Base-by-base conservation (phyloP, 2,113 vertebrate species). In the Hystrix cristata region DNA sequence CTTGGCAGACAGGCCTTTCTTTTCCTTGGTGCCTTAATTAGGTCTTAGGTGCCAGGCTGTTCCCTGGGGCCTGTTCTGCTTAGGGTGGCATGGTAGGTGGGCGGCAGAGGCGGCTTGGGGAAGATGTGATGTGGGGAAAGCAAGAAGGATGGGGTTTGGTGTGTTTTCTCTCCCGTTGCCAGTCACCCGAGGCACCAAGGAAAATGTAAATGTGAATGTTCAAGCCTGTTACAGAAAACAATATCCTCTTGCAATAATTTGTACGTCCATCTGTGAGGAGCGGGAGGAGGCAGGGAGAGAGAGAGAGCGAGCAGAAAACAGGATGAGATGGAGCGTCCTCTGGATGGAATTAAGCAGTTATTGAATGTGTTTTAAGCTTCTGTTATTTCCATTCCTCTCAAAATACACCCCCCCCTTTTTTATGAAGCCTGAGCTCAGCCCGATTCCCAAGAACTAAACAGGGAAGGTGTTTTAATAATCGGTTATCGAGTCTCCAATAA, bases 211-310 rank as follows among this genome's bases (percentile, higher is more conserved):
- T 98, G 96, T 76, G 96, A 95, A 90, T 71, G 97, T 97, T 97
- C 13, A 48, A 97, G 97, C 87, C 97, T 97, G 96, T 97, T 98
- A 95, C 97, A 91, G 98, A 98, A 98, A 98, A 98, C 96, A 98
- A 97, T 97, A 96, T 97, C 97, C 97, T 98, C 97, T 96, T 95
- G 97, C 97, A 97, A 97, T 98, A 94, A 98, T 98, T 97, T 98
- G 97, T 98, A 90, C 90, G 95, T 98, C 98, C 98, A 98, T 98
- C 98, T 98, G 98, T 98, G 98, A 97, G 96, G 97, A 95, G 93
- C 91, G 48, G 96, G 96, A 96, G 98, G 97, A 97, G 96, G 95
- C 92, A 92, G 97, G 59, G 93, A 89, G 94, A 94, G 90, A 83
- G 72, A 59, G 86, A 34, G 72, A 51, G 76, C 55, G 55, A 57